Base-by-base conservation (phyloP, 2,888 invertebrate species). In the Drosophila tanythrix region DNA sequence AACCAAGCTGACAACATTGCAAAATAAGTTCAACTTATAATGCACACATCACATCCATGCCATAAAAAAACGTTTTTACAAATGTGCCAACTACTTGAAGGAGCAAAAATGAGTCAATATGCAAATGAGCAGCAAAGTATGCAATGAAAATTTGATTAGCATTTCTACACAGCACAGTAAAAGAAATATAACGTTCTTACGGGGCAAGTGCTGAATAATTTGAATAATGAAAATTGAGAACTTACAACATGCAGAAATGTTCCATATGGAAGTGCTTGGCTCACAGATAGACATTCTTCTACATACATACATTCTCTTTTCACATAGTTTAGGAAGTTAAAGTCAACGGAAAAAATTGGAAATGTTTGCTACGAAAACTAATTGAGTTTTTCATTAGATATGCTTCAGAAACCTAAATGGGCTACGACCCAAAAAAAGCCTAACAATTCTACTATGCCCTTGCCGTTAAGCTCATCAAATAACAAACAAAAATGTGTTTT, bases 111-210 rank as follows among this genome's bases (percentile, higher is more conserved):
- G 40, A 52, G 65, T 50, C 64, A 53, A 61, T 57, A 84, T 84
- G 88, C 89, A 84, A 84, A 84, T 88, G 85, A 76, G 80, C 80
- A 70, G 71, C 64, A 74, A 84, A 84, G 82, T 82, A 71, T 67
- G 88, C 82, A 59, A 79, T 82, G 74, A 73, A 82, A 88, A 74
- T 80, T 74, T 82, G 72, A 88, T 88, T 82, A 88, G 80, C 88
- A 82, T 82, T 74, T 82, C 64, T 71, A 53, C 73, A 53, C 40
- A 51, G 67, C 48, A 56, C 52, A 52, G 48, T 62, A 58, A 61
- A 76, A 79, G 51, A 51, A 25, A 4, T 40, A 57, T 57, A 57
- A 57, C 38, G 18, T 38, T 2, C 35, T 35, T 35, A 38, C 18
- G 18, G 8, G 3, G 36, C 58, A 50, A 52, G 52, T 52, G 52